A percentile compares a stretch with the other conserved stretches of the same genome.
Evolutionary conservation across 1,140 invertebrate species (phyloP).

Genomic region (Papilio glaucus): DNA sequence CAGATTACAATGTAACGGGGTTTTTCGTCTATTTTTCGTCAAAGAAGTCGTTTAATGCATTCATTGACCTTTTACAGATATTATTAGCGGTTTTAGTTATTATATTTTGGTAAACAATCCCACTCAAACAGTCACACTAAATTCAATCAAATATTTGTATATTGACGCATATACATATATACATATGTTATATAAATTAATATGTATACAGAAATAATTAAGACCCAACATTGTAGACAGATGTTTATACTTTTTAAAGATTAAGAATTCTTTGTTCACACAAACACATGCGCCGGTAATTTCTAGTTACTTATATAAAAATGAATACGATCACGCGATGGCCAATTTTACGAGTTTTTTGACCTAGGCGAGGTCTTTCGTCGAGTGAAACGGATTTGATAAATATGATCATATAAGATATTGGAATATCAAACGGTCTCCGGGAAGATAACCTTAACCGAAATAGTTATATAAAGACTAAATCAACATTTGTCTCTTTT

Average conservation of each 20-base stretch:
- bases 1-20: too few relatives aligned
- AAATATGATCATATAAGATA: slow-evolving; percentile 57
- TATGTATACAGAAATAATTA: background rate
- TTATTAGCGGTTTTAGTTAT: too few relatives aligned
- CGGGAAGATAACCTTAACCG: slow-evolving; percentile 46
- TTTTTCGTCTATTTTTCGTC: too few relatives aligned
- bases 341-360: slow-evolving; percentile 73
- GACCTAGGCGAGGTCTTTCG: slow-evolving; percentile 63
- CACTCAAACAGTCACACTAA: too few relatives aligned
- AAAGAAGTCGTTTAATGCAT: too few relatives aligned
- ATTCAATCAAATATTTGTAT: too few relatives aligned
- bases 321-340: slow-evolving; percentile 49
- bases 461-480: slow-evolving; percentile 31
- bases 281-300: background rate
- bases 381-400: slow-evolving; percentile 54
- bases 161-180: too few relatives aligned
- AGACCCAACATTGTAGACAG: background rate
- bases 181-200: too few relatives aligned
- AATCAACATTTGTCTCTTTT: slow-evolving; percentile 1
- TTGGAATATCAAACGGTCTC: slow-evolving; percentile 48
- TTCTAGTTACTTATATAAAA: slow-evolving; percentile 27
- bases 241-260: slow-evolving; percentile 4
- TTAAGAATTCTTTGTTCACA: slow-evolving; percentile 2
- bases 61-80: too few relatives aligned
- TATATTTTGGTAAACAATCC: too few relatives aligned